Evolutionary conservation across 2,113 vertebrate species (phyloP), one percentile per base, ranked within the genome.

Genomic region (Pomatorhinus ruficollis): DNA sequence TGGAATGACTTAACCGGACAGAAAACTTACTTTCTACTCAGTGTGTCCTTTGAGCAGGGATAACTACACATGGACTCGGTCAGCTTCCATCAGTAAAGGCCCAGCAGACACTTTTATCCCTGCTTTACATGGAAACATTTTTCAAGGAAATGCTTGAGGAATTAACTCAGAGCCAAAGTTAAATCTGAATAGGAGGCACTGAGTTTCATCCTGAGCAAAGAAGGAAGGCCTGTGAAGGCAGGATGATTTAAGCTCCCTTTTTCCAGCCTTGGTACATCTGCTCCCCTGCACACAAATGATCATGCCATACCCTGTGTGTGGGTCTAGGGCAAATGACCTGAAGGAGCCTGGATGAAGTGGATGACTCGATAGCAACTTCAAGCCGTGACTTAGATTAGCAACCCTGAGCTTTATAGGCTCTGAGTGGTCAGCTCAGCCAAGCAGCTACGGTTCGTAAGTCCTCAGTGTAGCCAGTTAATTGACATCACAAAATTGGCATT

Each of bases 51-150:
- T 42, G 59, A 72, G 33, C 10, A 72, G 31, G 17, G 22, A 44
- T 21, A 78, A 78, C 37, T 33, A 45, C 47, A 53, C 0, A 0
- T 2, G 9, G 10, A 42, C 6, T 25, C 18, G 75, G 39, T 3
- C 7, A 4, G 33, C 54, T 87, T 57, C 56, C 6, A 4, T 40
- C 82, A 44, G 31, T 12, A 28, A 60, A 45, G 22, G 23, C 39
- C 64, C 76, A 82, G 40, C 2, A 0, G 0, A 68, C 6, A 21
- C 21, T 84, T 56, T 21, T 35, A 16, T 65, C 44, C 28, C 8
- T 49, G 21, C 71, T 56, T 70, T 65, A 44, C 8, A 31, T 15
- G 50, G 35, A 63, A 31, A 56, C 19, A 15, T 15, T 68, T 66
- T 22, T n/a, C 39, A 23, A 44, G 57, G n/a, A 95, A 82, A 75